Evolutionary conservation across 2,113 vertebrate species (phyloP).

Genomic region (Heloderma charlesbogerti): DNA sequence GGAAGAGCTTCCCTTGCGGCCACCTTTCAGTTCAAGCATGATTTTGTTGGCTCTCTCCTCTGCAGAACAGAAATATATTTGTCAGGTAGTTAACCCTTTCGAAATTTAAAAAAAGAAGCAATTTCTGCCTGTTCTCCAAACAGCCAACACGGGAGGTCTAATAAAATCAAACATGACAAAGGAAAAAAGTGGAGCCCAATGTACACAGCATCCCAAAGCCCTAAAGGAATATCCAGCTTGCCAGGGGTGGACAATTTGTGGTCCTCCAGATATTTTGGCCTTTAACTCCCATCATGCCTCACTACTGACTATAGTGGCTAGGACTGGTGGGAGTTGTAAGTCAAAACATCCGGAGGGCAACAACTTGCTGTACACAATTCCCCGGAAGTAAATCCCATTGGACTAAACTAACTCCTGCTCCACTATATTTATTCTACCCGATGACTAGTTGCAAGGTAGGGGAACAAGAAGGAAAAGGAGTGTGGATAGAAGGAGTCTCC

Average conservation of each 20-base stretch:
- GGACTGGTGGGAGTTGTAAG: no score
- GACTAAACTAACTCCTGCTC: neutral
- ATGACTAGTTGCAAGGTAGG: neutral
- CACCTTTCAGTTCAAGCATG: conserved; percentile 17
- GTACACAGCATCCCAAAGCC: neutral
- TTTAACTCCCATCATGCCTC: no score
- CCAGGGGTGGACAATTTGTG: no score
- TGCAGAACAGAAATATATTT: neutral
- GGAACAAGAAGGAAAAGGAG: neutral
- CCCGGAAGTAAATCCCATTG: neutral
- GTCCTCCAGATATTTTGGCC: no score
- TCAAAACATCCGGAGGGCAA: no score
- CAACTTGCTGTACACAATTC: neutral
- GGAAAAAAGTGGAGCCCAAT: neutral
- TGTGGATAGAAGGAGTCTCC: neutral
- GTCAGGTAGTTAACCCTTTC: neutral
- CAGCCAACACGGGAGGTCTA: neutral
- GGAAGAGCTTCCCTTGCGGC: neutral
- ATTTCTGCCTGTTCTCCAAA: neutral
- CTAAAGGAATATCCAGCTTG: neutral
- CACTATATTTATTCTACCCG: neutral
- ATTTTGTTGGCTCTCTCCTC: neutral
- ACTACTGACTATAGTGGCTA: no score
- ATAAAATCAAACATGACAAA: neutral
- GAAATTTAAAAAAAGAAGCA: neutral